phyloP scores from a whole-genome alignment of 1,140 invertebrate genomes.

The Varroa destructor region DNA sequence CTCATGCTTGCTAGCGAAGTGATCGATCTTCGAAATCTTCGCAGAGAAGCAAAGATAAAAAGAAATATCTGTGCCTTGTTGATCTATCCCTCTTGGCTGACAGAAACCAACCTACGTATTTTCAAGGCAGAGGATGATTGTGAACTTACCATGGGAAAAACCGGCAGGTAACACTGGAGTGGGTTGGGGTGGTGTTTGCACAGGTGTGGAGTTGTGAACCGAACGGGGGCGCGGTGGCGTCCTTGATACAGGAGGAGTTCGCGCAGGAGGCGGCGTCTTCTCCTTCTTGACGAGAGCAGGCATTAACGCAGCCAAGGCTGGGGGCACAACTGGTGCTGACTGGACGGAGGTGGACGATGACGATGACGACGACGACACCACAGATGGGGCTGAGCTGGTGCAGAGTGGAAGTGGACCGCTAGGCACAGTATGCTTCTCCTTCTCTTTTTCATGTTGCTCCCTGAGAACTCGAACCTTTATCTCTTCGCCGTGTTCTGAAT shows the following conservation, averaged over 20 bases:
- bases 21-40: too few species aligned
- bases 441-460: neutral
- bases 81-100: neutral
- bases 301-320: too few species aligned
- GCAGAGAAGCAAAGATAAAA: too few species aligned
- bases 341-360: too few species aligned
- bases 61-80: too few species aligned
- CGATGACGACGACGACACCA: too few species aligned
- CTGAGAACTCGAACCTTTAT: neutral
- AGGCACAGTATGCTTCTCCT: constrained; percentile 14
- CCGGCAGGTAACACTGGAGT: neutral
- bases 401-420: neutral
- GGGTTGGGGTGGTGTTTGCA: constrained; percentile 23
- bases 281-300: constrained; percentile 18
- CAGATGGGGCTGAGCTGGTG: neutral
- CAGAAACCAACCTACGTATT: neutral
- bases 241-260: constrained; percentile 24
- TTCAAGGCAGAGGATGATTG: neutral
- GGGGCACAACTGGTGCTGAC: too few species aligned
- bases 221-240: constrained; percentile 25
- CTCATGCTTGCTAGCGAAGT: too few species aligned
- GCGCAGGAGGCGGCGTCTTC: constrained; percentile 17
- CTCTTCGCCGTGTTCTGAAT: constrained; percentile 17
- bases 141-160: constrained; percentile 11
- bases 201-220: constrained; percentile 23